Evolutionary conservation across 2,888 invertebrate genomes (phyloP), one percentile per base, ranked within the genome.

Genomic region (Neocrepidodera transversa): DNA sequence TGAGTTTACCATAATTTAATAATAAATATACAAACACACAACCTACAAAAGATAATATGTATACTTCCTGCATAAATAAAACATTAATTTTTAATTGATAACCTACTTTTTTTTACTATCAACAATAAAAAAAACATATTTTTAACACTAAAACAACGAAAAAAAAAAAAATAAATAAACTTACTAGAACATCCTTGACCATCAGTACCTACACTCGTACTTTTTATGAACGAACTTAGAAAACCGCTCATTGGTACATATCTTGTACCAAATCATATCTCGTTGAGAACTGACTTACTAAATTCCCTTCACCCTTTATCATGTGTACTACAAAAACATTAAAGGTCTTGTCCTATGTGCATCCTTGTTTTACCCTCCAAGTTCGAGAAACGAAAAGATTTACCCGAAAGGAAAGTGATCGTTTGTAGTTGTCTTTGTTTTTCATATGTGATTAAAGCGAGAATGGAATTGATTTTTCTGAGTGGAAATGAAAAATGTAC

Each of bases 181-280:
- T 68, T 56, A 68, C 68, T 62, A 26, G 65, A 62, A 42, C 60
- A 62, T 30, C 56, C 63, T 57, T 65, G 58, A 60, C 63, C 66
- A 58, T 66, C 64, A 52, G 62, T 54, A 54, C 57, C 62, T 58
- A 64, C 65, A 62, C 60, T 66, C 58, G 79, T 77, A 70, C 78
- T 76, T 67, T 72, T 79, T 67, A 76, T 79, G 66, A 80, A 74
- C n/a, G 78, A 77, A 73, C 74, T 78, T 67, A 80, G 74, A 67
- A 80, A 71, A 65, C 75, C 76, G 74, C 77, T 78, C 79, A 79
- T 78, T 71, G 70, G 77, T 72, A 71, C 73, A 73, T 72, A 63
- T 58, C 64, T 66, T 69, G 67, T 62, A 66, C 68, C 60, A 58
- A 65, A 55, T 63, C 71, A 74, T 73, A 60, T 64, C 72, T 68